Base-by-base conservation (phyloP, 2,797 vertebrate species). In the Garrulus glandarius region DNA sequence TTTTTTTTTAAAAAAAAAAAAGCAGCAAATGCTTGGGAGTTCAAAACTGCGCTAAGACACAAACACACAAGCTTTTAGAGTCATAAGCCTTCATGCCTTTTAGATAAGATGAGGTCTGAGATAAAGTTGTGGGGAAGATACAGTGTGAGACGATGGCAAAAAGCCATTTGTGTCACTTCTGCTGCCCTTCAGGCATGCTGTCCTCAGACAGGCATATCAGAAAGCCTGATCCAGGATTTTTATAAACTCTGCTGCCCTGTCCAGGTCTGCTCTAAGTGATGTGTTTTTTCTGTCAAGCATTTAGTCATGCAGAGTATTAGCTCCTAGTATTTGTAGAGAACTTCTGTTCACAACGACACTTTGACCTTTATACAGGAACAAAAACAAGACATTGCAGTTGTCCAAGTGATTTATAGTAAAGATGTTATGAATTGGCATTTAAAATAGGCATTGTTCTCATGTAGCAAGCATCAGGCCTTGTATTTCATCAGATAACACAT, bases 291-390 rank as follows among this genome's bases (percentile, higher is more conserved):
- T 71, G 32, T 75, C 19, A 57, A 41, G 46, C 37, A 68, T 93
- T 87, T 92, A 92, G 64, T 80, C 53, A 84, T 71, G n/a, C 67
- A 86, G 68, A 77, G 27, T 65, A 64, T 91, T 91, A 89, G 49
- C 57, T 87, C 44, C 49, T 85, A 75, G 76, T 91, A 47, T 84
- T 75, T 91, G 59, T 50, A 75, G 64, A 91, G 79, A 53, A 89
- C 64, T 80, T 87, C 30, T 70, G 69, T 63, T 95, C 75, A 70
- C 41, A 67, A 21, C 1, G 8, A 46, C 49, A 71, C 46, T 89
- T 80, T 81, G 84, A 89, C 84, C 56, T 95, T 94, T 93, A 36
- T 57, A 69, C 1, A 9, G 41, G 53, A 95, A 83, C 24, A 55
- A 89, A 95, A 93, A 0, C 67, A 94, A 75, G 57, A 53, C 30